Percentiles rank a stretch among this genome's conserved stretches.
Conservation (phyloP, 1,140 invertebrate genomes). For the Ylistrum balloti region DNA sequence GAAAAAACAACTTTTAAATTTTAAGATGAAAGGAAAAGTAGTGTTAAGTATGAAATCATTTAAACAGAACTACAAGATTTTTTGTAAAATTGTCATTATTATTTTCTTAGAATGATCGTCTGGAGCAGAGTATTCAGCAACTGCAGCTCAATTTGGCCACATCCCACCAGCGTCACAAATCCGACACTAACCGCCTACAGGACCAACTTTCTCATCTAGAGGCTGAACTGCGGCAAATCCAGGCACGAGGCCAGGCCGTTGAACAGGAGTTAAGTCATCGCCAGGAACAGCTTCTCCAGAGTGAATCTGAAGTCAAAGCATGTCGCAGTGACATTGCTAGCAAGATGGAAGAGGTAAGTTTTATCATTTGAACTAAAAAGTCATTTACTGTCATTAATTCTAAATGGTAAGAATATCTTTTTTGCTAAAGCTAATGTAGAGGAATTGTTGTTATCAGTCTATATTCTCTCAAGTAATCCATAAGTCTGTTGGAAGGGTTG, state of each 20-base stretch:
- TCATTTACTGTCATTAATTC: too few relatives aligned
- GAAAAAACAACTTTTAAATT: too few relatives aligned
- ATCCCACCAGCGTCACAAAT: conserved; percentile 78
- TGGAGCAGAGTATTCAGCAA: conserved; percentile 79
- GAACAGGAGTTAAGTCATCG: conserved; percentile 74
- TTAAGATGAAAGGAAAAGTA: too few relatives aligned
- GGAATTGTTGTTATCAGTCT: too few relatives aligned
- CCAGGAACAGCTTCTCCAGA: conserved; percentile 75
- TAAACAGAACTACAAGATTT: not conserved
- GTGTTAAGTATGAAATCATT: too few relatives aligned
- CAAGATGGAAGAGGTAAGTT: conserved; percentile 75
- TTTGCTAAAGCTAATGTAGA: too few relatives aligned
- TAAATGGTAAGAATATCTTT: too few relatives aligned
- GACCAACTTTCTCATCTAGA: conserved; percentile 73
- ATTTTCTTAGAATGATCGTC: conserved; percentile 72
- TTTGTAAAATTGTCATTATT: not conserved
- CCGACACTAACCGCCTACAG: conserved; percentile 74
- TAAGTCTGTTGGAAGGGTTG: too few relatives aligned
- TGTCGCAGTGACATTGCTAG: conserved; percentile 72
- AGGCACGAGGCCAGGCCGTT: conserved; percentile 65
- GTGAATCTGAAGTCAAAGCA: conserved; percentile 75
- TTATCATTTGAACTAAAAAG: too few relatives aligned
- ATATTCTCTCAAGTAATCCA: too few relatives aligned
- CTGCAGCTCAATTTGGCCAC: conserved; percentile 79
- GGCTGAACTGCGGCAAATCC: conserved; percentile 68